Base-by-base conservation (phyloP, 2,888 invertebrate genomes). In the Lapara coniferarum region DNA sequence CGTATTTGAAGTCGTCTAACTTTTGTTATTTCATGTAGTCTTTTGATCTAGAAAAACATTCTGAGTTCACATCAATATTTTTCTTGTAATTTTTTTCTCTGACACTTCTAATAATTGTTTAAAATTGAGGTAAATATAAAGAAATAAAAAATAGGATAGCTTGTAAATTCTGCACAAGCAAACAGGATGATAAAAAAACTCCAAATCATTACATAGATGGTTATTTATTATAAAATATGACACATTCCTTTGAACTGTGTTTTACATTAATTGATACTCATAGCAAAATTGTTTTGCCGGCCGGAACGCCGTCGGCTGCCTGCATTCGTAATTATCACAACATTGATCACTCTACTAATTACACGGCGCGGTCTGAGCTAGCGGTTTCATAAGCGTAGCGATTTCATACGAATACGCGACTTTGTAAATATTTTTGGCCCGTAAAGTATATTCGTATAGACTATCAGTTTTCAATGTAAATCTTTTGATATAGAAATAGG, bases 141-240 rank as follows among this genome's bases (percentile, higher is more conserved):
- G n/a, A n/a, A n/a, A n/a, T n/a, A n/a, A n/a, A n/a, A n/a, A n/a
- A n/a, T n/a, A n/a, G n/a, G n/a, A n/a, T n/a, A n/a, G n/a, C n/a
- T n/a, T n/a, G n/a, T n/a, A n/a, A n/a, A n/a, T n/a, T n/a, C 25
- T 25, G 25, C 25, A 25, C 25, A 25, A 25, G 25, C 25, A 25
- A 25, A 25, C 25, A 25, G 25, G 25, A 25, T 25, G 25, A 25
- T 25, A 25, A 25, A 25, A 68, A 68, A 68, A 68, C 51, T 53
- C 68, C 51, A 53, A 19, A 52, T 68, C 53, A 68, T 63, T 93
- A 93, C 93, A 93, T 92, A 93, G 90, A 93, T 91, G 93, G 91
- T 93, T 93, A 93, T 93, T 93, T 93, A 93, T 90, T 93, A 93
- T 93, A 93, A 93, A 93, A 93, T 93, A 93, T 93, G 93, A 93